These are phyloP conservation scores for Laupala kohalensis DNA, from an alignment of 1,140 invertebrate species.

Conservation along the genomic window DNA sequence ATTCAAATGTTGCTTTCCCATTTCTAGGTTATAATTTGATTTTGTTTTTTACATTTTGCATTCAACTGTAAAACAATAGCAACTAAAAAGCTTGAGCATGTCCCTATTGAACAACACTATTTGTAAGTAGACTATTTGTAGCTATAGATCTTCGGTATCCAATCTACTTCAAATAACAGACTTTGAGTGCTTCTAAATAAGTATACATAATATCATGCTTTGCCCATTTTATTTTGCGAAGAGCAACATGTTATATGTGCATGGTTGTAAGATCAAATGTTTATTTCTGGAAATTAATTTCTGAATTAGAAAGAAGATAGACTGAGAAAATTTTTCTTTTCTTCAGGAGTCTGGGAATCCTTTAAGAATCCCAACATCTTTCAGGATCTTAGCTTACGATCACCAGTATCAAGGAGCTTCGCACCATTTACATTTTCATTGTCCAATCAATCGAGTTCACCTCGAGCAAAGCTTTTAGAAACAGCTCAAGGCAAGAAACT, in stretches of 20 bases:
- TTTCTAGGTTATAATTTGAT: no score
- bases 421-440: neutral
- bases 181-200: no score
- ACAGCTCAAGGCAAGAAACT: neutral
- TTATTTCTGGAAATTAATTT: neutral
- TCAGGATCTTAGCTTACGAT: neutral
- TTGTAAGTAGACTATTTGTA: neutral
- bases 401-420: neutral
- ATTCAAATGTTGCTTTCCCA: no score
- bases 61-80: no score
- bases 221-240: neutral
- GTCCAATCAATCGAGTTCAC: neutral
- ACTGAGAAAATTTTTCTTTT: conserved; percentile 1
- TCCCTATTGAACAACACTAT: neutral
- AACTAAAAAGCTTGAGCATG: neutral
- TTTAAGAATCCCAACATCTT: conserved; percentile 1
- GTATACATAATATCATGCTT: neutral
- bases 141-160: neutral
- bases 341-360: conserved; percentile 2
- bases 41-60: no score
- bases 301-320: neutral
- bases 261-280: neutral
- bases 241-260: neutral
- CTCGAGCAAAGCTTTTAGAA: neutral
- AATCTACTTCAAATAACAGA: no score